Conservation (phyloP, 1,140 invertebrate species). For the Heliconius melpomene region DNA sequence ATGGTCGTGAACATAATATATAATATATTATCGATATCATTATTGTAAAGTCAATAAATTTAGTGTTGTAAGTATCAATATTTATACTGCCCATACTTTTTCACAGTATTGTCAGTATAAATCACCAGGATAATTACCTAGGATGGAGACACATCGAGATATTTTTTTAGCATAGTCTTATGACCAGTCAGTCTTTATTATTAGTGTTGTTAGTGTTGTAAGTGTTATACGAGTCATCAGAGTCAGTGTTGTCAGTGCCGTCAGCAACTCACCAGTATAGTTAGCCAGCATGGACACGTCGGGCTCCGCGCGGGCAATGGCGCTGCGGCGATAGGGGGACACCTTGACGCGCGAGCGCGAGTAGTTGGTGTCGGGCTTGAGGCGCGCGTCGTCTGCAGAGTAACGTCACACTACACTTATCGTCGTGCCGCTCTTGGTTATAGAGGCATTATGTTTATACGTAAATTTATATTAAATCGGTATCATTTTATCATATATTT, state of each 20-base stretch:
- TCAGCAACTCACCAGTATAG: slow-evolving; percentile 45
- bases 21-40: no score
- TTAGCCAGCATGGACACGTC: slow-evolving; percentile 69
- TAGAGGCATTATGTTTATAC: background rate
- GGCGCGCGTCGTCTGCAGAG: slow-evolving; percentile 32
- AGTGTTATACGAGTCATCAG: no score
- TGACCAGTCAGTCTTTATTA: no score
- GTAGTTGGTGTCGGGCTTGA: slow-evolving; percentile 74
- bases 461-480: background rate
- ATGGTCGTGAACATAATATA: no score
- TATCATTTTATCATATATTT: background rate
- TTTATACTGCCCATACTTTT: no score
- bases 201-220: no score
- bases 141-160: no score
- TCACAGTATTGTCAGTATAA: no score
- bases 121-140: no score
- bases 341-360: slow-evolving; percentile 75
- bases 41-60: no score
- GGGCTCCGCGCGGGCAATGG: slow-evolving; percentile 37
- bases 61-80: no score
- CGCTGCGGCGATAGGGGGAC: slow-evolving; percentile 72
- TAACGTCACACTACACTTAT: slow-evolving; percentile 41
- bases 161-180: no score
- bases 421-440: slow-evolving; percentile 31
- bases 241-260: background rate